phyloP scores from a whole-genome alignment of 2,797 vertebrate genomes.

The Cichlasoma orientale region DNA sequence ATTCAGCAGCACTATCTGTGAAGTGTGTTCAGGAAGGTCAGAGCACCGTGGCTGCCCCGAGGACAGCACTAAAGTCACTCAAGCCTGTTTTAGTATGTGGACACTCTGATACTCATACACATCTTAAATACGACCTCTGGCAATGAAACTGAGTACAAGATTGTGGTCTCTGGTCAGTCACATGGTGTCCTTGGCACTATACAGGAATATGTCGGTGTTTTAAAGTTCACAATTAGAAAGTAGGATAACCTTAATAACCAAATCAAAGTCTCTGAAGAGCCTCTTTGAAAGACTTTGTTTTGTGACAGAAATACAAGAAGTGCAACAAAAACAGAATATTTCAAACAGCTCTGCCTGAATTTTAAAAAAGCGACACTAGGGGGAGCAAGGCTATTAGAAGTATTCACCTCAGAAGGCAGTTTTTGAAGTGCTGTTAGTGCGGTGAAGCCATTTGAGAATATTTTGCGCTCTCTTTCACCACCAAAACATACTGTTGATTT shows the following conservation, averaged over 20 bases:
- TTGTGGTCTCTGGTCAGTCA: conserved; percentile 51
- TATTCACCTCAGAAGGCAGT: background rate
- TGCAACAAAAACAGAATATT: background rate
- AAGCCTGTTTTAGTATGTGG: conserved; percentile 75
- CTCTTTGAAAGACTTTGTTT: background rate
- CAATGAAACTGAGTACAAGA: conserved; percentile 52
- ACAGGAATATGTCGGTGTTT: background rate
- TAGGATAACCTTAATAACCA: background rate
- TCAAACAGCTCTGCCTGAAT: conserved; percentile 7
- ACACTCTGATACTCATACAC: conserved; percentile 66
- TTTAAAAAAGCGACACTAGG: conserved; percentile 75
- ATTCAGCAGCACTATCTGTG: conserved; percentile 65
- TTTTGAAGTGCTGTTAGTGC: conserved; percentile 20
- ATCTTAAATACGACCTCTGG: conserved; percentile 62
- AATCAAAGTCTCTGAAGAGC: background rate
- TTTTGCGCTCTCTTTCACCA: conserved; percentile 18
- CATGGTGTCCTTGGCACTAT: conserved; percentile 33
- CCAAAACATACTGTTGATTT: conserved; percentile 26
- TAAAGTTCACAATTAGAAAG: background rate
- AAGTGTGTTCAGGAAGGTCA: conserved; percentile 67
- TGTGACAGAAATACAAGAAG: background rate
- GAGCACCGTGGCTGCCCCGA: conserved; percentile 64
- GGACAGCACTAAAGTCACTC: conserved; percentile 79
- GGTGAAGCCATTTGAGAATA: conserved; percentile 33
- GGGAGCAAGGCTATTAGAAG: conserved; percentile 82